These are phyloP conservation scores for Syrphus vitripennis DNA, from an alignment of 2,888 invertebrate species.

Conservation along the genomic window DNA sequence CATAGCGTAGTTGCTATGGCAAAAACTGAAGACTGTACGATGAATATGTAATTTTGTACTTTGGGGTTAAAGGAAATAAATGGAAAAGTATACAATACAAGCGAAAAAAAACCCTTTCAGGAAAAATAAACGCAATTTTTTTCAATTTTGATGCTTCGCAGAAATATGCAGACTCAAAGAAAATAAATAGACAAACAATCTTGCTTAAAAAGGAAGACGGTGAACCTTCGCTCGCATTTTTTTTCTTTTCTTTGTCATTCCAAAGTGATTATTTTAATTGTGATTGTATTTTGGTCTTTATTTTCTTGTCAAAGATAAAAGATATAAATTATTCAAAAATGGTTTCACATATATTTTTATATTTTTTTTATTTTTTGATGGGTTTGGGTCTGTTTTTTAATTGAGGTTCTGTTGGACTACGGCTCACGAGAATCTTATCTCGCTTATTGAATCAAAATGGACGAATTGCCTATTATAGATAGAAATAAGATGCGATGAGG, in stretches of 20 bases:
- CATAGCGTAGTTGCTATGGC: neutral
- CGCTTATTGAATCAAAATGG: too few species aligned
- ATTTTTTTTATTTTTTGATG: neutral
- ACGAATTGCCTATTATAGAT: neutral
- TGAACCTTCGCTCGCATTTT: neutral
- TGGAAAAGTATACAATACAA: neutral
- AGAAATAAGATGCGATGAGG: neutral
- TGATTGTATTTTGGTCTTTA: conserved; percentile 1
- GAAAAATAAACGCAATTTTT: neutral
- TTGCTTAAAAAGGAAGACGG: neutral
- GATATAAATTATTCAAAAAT: conserved; percentile 4
- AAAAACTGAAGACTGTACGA: conserved; percentile 9
- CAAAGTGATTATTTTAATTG: conserved; percentile 14
- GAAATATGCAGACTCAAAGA: neutral
- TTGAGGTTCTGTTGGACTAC: neutral
- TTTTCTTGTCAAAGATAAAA: conserved; percentile 7
- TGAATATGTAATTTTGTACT: conserved; percentile 56
- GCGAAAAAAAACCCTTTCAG: neutral
- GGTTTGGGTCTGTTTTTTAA: neutral
- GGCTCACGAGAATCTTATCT: neutral
- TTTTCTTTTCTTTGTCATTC: neutral
- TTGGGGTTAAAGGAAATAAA: conserved; percentile 26
- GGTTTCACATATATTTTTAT: neutral
- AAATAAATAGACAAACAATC: neutral
- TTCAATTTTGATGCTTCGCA: neutral